Evolutionary conservation across 2,888 invertebrate species (phyloP).

Genomic region (Apotomis turbidana): DNA sequence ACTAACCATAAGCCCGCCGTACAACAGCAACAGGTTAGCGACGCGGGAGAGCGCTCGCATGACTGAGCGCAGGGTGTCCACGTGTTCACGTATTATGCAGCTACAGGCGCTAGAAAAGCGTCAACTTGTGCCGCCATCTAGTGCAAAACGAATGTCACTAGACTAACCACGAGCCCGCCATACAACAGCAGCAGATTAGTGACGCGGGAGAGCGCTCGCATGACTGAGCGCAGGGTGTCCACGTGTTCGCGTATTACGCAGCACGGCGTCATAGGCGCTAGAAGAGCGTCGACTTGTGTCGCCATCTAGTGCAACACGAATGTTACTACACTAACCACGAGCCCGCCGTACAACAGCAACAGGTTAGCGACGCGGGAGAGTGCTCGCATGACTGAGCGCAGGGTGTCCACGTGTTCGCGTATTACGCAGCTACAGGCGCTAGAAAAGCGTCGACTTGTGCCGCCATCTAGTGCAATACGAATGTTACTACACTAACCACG

Average conservation of each 20-base stretch:
- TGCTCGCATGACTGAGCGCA: slow-evolving; percentile 52
- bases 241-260: too few species aligned
- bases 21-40: slow-evolving; percentile 63
- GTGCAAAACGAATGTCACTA: neutral
- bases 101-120: too few species aligned
- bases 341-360: slow-evolving; percentile 59
- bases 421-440: too few species aligned
- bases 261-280: neutral
- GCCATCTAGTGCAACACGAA: neutral
- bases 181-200: slow-evolving; percentile 64
- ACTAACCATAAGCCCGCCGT: slow-evolving; percentile 61
- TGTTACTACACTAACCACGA: slow-evolving; percentile 54
- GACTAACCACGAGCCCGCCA: slow-evolving; percentile 59
- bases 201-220: slow-evolving; percentile 60
- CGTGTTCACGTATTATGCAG: too few species aligned
- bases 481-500: slow-evolving; percentile 54
- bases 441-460: neutral
- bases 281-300: neutral
- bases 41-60: slow-evolving; percentile 60
- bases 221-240: slow-evolving; percentile 46
- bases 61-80: slow-evolving; percentile 45
- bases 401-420: too few species aligned
- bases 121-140: neutral
- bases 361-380: slow-evolving; percentile 67
- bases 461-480: neutral